These are phyloP conservation scores for Amiota mariae DNA, from an alignment of 2,888 invertebrate species.

Conservation along the genomic window DNA sequence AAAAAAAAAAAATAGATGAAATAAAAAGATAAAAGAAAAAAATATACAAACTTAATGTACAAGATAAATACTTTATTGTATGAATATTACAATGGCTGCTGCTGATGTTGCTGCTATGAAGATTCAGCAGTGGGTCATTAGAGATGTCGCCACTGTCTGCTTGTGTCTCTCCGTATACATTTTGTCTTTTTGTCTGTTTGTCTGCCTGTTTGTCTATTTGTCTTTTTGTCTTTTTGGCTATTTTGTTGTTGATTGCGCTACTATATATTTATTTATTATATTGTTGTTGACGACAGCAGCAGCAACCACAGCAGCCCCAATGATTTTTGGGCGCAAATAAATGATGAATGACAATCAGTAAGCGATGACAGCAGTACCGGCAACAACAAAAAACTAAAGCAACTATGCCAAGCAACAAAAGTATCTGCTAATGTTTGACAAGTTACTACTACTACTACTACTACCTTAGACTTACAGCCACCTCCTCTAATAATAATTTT, in stretches of 20 bases:
- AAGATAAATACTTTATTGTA: slow-evolving; percentile 27
- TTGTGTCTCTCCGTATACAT: neutral
- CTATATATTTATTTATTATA: neutral
- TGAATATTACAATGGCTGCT: too few relatives aligned
- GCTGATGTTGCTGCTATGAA: neutral
- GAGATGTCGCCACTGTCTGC: slow-evolving; percentile 7
- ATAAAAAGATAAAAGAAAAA: neutral
- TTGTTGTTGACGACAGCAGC: neutral
- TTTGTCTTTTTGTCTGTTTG: neutral
- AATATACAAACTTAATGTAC: neutral
- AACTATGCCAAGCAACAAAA: too few relatives aligned
- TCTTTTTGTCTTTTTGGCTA: neutral
- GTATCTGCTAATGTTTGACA: slow-evolving; percentile 53
- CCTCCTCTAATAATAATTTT: too few relatives aligned
- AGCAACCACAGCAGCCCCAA: too few relatives aligned
- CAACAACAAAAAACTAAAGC: neutral
- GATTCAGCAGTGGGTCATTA: slow-evolving; percentile 9
- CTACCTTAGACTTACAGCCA: slow-evolving; percentile 5
- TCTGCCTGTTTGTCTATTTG: neutral
- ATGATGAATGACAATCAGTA: slow-evolving; percentile 54
- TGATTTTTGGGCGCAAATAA: slow-evolving; percentile 28
- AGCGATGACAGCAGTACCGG: neutral
- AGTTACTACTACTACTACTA: slow-evolving; percentile 47
- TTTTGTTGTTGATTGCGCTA: neutral
- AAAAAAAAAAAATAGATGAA: neutral